phyloP scores from a whole-genome alignment of 2,888 invertebrate species.

The Polydrusus pterygomalis region DNA sequence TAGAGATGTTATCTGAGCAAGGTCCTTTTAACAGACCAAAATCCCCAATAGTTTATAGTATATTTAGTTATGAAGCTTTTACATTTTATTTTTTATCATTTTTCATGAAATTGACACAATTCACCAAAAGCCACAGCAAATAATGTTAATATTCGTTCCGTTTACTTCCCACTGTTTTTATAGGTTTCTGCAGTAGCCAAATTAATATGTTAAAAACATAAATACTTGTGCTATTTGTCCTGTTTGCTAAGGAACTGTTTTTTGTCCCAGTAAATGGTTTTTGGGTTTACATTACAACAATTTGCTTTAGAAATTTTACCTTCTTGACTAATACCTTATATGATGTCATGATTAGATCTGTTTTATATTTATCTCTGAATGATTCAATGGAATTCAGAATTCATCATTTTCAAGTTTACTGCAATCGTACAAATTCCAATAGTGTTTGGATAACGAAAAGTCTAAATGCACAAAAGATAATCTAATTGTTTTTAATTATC shows the following conservation, averaged over 20 bases:
- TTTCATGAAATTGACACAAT: no score
- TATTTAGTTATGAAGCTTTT: no score
- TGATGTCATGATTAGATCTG: conserved; percentile 14
- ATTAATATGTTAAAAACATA: conserved; percentile 9
- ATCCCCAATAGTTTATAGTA: no score
- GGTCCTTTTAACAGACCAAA: no score
- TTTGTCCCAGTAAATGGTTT: conserved; percentile 18
- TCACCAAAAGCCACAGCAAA: no score
- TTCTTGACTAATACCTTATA: not conserved
- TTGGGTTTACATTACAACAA: conserved; percentile 4
- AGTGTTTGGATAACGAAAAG: not conserved
- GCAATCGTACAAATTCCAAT: not conserved
- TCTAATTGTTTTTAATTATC: not conserved
- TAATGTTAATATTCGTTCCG: no score
- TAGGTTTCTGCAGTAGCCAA: conserved; percentile 4
- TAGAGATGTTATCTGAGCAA: no score
- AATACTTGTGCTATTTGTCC: conserved; percentile 19
- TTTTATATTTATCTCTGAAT: conserved; percentile 23
- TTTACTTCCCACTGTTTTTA: not conserved
- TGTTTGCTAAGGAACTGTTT: conserved; percentile 29
- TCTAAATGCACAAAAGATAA: not conserved
- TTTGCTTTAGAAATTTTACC: not conserved
- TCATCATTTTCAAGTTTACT: not conserved
- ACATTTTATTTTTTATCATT: no score
- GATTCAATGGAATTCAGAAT: not conserved